These are phyloP conservation scores for Mirounga angustirostris DNA, from an alignment of 2,113 vertebrate genomes.

Conservation along the genomic window DNA sequence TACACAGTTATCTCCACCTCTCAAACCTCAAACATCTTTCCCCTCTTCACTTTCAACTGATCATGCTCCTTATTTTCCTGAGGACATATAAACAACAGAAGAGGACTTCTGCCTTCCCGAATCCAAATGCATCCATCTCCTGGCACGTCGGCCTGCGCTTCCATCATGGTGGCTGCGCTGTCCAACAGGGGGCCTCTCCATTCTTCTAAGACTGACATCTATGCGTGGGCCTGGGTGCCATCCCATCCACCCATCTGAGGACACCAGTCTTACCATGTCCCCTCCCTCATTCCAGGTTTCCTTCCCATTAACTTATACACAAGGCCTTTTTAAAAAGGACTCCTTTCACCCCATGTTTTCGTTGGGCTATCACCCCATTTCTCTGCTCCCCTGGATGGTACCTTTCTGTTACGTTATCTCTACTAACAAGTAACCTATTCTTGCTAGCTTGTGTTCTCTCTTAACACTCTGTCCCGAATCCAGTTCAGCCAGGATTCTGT, in stretches of 20 bases:
- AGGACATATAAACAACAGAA: not conserved
- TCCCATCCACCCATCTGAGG: not conserved
- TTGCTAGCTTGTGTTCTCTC: not conserved
- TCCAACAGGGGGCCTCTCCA: not conserved
- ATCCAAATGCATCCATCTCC: not conserved
- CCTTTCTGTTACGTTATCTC: not conserved
- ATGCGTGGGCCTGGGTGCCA: not conserved
- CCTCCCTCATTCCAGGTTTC: not conserved
- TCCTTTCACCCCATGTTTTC: not conserved
- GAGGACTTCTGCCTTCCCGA: not conserved
- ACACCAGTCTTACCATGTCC: not conserved
- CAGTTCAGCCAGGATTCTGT: not conserved
- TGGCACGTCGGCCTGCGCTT: not conserved
- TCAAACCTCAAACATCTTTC: not conserved
- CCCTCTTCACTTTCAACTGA: not conserved
- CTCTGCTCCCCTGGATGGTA: not conserved
- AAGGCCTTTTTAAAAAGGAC: not conserved
- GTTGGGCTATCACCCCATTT: not conserved
- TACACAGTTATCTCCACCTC: not conserved
- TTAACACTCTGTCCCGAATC: not conserved
- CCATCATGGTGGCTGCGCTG: not conserved
- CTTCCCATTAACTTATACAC: not conserved
- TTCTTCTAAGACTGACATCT: not conserved
- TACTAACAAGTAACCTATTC: not conserved
- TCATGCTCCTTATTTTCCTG: not conserved